Percentiles rank a stretch among this genome's conserved stretches.
phyloP scores from a whole-genome alignment of 2,888 invertebrate genomes.

The Xanthorhoe designata region DNA sequence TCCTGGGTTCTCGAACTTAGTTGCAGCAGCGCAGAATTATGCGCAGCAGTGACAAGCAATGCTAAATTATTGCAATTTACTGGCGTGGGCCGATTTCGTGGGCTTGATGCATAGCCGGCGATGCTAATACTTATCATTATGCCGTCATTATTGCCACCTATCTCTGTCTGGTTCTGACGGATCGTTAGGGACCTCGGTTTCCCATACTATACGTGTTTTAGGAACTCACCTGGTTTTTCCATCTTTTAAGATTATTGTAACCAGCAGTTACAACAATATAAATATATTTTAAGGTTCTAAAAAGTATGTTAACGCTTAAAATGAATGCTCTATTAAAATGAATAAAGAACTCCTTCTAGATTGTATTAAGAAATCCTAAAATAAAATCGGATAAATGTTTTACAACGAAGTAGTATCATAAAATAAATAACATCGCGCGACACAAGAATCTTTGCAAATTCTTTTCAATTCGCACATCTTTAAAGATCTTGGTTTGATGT shows the following conservation, averaged over 20 bases:
- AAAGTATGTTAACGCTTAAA: too few relatives aligned
- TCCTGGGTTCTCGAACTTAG: slow-evolving; percentile 43
- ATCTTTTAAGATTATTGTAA: neutral
- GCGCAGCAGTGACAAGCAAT: slow-evolving; percentile 51
- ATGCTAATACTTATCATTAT: slow-evolving; percentile 54
- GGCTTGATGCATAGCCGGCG: slow-evolving; percentile 55
- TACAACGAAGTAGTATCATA: neutral
- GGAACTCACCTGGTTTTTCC: slow-evolving; percentile 10
- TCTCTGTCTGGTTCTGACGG: slow-evolving; percentile 25
- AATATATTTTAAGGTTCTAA: too few relatives aligned
- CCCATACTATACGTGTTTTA: slow-evolving; percentile 22
- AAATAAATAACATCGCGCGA: neutral
- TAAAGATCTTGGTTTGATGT: slow-evolving; percentile 21
- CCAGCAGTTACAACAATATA: neutral
- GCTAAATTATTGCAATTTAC: slow-evolving; percentile 61
- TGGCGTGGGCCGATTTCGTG: slow-evolving; percentile 58
- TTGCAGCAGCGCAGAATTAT: slow-evolving; percentile 45
- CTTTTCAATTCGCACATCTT: slow-evolving; percentile 34
- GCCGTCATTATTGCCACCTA: slow-evolving; percentile 43
- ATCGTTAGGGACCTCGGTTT: slow-evolving; percentile 24
- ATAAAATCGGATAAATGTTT: neutral
- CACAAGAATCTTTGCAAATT: slow-evolving; percentile 20
- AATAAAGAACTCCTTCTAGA: too few relatives aligned
- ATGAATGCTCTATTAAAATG: too few relatives aligned
- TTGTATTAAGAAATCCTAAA: neutral